Percentiles rank a stretch among this genome's conserved stretches.
Evolutionary conservation across 2,113 vertebrate species (phyloP).

Genomic region (Prochilodus magdalenae): DNA sequence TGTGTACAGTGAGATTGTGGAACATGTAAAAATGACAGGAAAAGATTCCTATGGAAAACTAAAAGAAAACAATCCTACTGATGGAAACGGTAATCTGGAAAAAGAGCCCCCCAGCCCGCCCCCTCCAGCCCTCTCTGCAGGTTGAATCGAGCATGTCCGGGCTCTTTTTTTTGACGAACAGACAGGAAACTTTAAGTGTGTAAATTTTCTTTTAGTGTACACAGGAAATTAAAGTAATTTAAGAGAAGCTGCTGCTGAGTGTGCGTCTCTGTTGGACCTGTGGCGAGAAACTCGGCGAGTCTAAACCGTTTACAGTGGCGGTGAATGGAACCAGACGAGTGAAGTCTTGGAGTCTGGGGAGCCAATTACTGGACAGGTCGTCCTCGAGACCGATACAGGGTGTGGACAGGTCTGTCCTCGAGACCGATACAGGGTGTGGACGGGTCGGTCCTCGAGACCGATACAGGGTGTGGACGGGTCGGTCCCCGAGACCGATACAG

Average conservation of each 20-base stretch:
- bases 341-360: no score
- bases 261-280: neutral
- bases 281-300: no score
- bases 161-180: constrained; percentile 76
- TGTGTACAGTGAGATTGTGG: constrained; percentile 94
- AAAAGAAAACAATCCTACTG: constrained; percentile 76
- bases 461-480: no score
- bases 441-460: no score
- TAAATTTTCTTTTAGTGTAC: constrained; percentile 99
- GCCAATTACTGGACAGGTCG: no score
- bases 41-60: constrained; percentile 96
- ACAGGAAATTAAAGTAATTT: constrained; percentile 98
- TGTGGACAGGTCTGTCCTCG: no score
- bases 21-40: constrained; percentile 81
- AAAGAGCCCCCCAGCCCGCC: constrained; percentile 82
- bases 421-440: no score
- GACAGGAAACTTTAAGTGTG: constrained; percentile 84
- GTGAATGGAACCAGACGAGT: no score
- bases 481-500: no score
- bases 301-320: no score
- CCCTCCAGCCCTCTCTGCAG: neutral
- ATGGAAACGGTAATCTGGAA: constrained; percentile 58
- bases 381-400: no score
- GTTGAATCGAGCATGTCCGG: constrained; percentile 87
- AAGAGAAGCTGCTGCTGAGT: constrained; percentile 77